Evolutionary conservation across 2,113 vertebrate species (phyloP).

Genomic region (Axis porcinus): DNA sequence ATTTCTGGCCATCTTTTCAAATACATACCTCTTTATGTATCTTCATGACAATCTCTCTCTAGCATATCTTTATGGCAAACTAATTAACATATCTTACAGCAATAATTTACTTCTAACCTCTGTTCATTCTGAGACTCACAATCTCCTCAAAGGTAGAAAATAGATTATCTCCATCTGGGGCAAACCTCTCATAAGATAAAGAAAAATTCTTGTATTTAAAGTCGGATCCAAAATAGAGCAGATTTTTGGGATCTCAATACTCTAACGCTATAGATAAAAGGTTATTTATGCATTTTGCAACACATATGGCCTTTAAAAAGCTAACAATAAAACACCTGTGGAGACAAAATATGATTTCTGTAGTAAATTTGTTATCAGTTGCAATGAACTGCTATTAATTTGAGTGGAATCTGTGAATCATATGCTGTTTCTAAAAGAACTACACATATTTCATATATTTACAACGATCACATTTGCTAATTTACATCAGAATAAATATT

Average conservation of each 20-base stretch:
- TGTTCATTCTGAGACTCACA: not conserved
- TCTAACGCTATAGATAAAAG: not conserved
- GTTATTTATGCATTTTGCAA: not conserved
- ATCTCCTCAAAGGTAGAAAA: not conserved
- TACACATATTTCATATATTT: not conserved
- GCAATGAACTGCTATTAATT: not conserved
- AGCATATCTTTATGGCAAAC: not conserved
- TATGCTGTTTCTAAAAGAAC: not conserved
- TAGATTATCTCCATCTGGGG: not conserved
- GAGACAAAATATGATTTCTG: not conserved
- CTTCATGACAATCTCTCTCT: not conserved
- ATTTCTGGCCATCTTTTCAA: not conserved
- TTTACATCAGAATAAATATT: not conserved
- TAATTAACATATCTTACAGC: not conserved
- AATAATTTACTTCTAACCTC: not conserved
- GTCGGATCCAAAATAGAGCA: not conserved
- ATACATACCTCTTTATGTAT: not conserved
- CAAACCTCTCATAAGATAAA: not conserved
- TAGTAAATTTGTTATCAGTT: not conserved
- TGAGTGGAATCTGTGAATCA: not conserved
- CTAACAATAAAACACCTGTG: not conserved
- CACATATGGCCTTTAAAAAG: not conserved
- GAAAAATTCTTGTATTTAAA: not conserved
- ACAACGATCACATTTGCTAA: not conserved
- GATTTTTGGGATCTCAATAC: not conserved